Conservation (phyloP, 2,113 vertebrate genomes). For the Ranitomeya variabilis region DNA sequence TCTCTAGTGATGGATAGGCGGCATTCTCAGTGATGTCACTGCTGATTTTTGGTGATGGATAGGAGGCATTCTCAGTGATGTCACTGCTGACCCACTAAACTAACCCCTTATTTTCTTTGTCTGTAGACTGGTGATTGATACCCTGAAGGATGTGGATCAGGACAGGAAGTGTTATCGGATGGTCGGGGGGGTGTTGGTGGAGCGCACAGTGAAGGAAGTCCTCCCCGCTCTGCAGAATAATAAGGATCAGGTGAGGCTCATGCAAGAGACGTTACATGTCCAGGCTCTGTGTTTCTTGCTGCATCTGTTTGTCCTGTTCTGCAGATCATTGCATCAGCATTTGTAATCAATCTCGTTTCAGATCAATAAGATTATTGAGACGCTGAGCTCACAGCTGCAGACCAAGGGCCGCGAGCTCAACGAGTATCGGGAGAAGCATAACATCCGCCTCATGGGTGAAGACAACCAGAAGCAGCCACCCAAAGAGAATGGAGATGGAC, state of each 20-base stretch:
- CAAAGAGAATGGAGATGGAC: constrained; percentile 75
- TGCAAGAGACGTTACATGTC: too few species aligned
- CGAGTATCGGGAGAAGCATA: constrained; percentile 91
- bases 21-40: too few species aligned
- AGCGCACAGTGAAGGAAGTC: constrained; percentile 91
- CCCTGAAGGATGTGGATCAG: constrained; percentile 86
- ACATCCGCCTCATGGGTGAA: constrained; percentile 88
- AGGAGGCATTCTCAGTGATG: too few species aligned
- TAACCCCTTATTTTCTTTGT: not conserved
- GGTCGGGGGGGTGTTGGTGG: constrained; percentile 84
- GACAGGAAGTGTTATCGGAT: constrained; percentile 87
- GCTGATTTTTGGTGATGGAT: too few species aligned
- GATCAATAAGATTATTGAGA: constrained; percentile 83
- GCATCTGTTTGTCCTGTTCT: not conserved
- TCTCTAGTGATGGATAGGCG: too few species aligned
- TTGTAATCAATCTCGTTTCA: constrained; percentile 36
- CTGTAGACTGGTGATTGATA: constrained; percentile 89
- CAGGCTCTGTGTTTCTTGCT: too few species aligned
- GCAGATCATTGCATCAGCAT: not conserved
- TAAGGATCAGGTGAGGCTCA: constrained; percentile 82
- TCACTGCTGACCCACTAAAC: too few species aligned
- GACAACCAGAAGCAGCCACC: constrained; percentile 77
- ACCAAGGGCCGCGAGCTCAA: constrained; percentile 87
- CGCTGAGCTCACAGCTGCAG: constrained; percentile 84
- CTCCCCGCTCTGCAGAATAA: constrained; percentile 88